Conservation (phyloP, 2,888 invertebrate genomes). For the Orchesellides sinensis region DNA sequence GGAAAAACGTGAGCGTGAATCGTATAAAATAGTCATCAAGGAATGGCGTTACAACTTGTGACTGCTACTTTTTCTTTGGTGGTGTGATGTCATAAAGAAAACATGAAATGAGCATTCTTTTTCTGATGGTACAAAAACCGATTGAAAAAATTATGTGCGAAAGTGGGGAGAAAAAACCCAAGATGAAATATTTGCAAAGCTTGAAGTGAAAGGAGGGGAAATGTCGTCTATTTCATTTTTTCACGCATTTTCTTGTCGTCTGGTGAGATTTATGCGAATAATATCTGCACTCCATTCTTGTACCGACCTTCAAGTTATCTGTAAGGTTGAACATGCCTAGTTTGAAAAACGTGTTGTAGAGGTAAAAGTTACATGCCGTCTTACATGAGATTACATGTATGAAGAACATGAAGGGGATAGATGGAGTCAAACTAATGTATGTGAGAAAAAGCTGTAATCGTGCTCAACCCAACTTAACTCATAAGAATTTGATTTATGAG, state of each 20-base stretch:
- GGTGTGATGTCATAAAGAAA: slow-evolving; percentile 15
- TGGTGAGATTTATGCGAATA: slow-evolving; percentile 74
- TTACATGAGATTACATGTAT: slow-evolving; percentile 66
- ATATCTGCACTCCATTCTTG: slow-evolving; percentile 69
- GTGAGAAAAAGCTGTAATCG: slow-evolving; percentile 65
- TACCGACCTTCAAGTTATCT: slow-evolving; percentile 61
- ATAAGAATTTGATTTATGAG: slow-evolving; percentile 74
- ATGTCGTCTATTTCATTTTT: slow-evolving; percentile 74
- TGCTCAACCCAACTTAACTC: slow-evolving; percentile 68
- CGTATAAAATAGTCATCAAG: slow-evolving; percentile 66
- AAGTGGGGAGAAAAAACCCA: slow-evolving; percentile 48
- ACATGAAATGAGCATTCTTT: slow-evolving; percentile 7
- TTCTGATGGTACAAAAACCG: slow-evolving; percentile 30
- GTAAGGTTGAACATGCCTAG: slow-evolving; percentile 53
- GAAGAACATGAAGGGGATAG: slow-evolving; percentile 58
- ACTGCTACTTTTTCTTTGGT: slow-evolving; percentile 40
- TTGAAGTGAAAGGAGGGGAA: slow-evolving; percentile 68
- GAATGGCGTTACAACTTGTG: slow-evolving; percentile 51
- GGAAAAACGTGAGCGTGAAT: slow-evolving; percentile 25
- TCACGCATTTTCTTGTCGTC: slow-evolving; percentile 72
- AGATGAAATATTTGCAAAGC: slow-evolving; percentile 69
- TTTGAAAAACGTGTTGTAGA: slow-evolving; percentile 35
- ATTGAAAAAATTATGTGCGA: slow-evolving; percentile 58
- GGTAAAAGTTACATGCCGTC: slow-evolving; percentile 45
- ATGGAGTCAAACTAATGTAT: slow-evolving; percentile 65